These are phyloP conservation scores for Mycalesis mineus DNA, from an alignment of 2,888 invertebrate genomes.

Conservation along the genomic window DNA sequence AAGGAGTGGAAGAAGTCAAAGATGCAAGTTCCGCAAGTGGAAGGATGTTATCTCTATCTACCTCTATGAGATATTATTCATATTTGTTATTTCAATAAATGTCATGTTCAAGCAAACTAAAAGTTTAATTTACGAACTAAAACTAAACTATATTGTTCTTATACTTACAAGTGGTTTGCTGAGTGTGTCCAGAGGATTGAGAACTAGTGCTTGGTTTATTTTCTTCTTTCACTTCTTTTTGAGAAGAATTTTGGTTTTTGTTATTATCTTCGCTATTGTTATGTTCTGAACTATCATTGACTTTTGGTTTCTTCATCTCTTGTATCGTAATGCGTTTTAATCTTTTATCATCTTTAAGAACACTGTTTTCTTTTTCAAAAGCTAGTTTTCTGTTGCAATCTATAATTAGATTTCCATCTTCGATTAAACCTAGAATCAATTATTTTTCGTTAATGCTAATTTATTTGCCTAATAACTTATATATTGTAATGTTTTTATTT, in stretches of 20 bases:
- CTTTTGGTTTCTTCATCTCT: constrained; percentile 15
- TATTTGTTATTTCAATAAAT: too few relatives aligned
- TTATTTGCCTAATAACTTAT: too few relatives aligned
- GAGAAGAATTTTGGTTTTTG: background rate
- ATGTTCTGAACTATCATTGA: constrained; percentile 1
- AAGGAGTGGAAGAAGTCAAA: too few relatives aligned
- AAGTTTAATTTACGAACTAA: too few relatives aligned
- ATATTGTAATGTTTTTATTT: too few relatives aligned
- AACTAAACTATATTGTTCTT: background rate
- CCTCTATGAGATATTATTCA: too few relatives aligned
- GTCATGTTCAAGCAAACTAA: too few relatives aligned
- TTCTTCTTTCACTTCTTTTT: constrained; percentile 8
- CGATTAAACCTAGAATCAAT: constrained; percentile 27
- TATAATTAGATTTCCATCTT: constrained; percentile 44
- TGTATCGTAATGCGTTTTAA: constrained; percentile 13
- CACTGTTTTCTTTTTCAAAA: constrained; percentile 30
- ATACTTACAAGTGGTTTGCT: background rate
- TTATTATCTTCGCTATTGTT: background rate
- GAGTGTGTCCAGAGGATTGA: background rate
- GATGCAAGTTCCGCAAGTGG: too few relatives aligned
- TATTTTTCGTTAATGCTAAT: too few relatives aligned
- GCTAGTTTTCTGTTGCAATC: constrained; percentile 49
- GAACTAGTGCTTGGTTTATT: background rate
- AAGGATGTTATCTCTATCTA: too few relatives aligned
- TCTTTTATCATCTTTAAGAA: background rate